Evolutionary conservation across 1,140 invertebrate genomes (phyloP), one percentile per base, ranked within the genome.

Genomic region (Rhynchophorus ferrugineus): DNA sequence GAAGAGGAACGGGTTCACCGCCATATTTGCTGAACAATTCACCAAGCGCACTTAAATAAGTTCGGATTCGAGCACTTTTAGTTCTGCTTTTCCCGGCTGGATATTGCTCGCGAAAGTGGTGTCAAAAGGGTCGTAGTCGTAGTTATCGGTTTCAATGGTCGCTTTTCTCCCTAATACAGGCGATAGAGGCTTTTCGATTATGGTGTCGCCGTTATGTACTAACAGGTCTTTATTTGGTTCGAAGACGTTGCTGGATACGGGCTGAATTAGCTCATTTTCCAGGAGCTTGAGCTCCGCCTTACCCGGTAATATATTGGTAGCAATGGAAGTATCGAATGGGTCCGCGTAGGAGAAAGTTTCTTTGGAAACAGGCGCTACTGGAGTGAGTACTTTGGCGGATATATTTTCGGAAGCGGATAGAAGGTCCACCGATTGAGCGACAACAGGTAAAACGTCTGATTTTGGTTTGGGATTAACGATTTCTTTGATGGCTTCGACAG

Each of bases 271-370:
- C 63, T 89, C 85, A 48, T 76, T 84, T 63, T 89, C 87, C 3
- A 90, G 61, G 19, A 87, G 64, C 58, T 85, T 85, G 3, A 89
- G 67, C 65, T 91, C 87, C 3, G 84, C 81, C 64, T 82, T 83
- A 1, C 87, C 86, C 1, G 85, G 86, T 49, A 80, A 70, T 22
- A 90, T 77, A 62, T 86, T 84, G 42, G 71, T 75, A 1, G 84
- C 84, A 56, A 84, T 83, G 84, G 58, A 88, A 1, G 87, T 89
- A 61, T 89, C 86, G 67, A 89, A 89, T 0, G 87, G 87, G 74
- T 89, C 86, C 14, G 75, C 68, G 36, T 65, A 69, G 3, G 62
- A 55, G 20, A 60, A 44, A 29, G 36, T 36, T 3, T 19, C 18
- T 43, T 47, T 44, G 5, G 3, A 5, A 41, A 21, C 20, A 20